phyloP scores from a whole-genome alignment of 2,888 invertebrate genomes.

The Sarcophaga variegata region DNA sequence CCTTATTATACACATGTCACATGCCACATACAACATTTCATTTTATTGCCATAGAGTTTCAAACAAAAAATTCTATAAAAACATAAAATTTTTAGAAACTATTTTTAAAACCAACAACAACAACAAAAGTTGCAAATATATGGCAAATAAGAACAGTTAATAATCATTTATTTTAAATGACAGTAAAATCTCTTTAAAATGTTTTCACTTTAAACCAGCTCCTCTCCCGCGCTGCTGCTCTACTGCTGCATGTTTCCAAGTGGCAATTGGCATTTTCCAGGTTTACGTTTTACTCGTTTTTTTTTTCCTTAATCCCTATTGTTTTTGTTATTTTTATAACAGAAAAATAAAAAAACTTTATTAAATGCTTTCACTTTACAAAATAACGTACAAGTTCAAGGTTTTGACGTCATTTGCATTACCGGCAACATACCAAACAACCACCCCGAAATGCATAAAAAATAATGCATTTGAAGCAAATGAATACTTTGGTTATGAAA shows the following conservation, averaged over 20 bases:
- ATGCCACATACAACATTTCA: too few relatives aligned
- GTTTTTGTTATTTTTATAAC: background rate
- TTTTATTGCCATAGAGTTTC: too few relatives aligned
- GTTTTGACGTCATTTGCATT: conserved; percentile 63
- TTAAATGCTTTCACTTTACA: conserved; percentile 60
- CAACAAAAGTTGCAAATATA: background rate
- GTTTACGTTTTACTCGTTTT: too few relatives aligned
- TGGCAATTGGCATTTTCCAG: too few relatives aligned
- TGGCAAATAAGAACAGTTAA: too few relatives aligned
- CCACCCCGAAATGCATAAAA: conserved; percentile 29
- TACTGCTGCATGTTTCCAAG: too few relatives aligned
- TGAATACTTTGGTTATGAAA: background rate
- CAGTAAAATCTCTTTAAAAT: too few relatives aligned
- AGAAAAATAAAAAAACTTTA: background rate
- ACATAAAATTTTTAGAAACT: background rate
- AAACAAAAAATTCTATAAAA: background rate
- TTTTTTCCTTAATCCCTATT: background rate
- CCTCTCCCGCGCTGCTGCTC: too few relatives aligned
- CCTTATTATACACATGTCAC: too few relatives aligned
- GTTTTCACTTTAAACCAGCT: too few relatives aligned
- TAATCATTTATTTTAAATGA: too few relatives aligned
- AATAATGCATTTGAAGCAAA: background rate
- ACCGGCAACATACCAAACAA: too few relatives aligned
- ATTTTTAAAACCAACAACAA: background rate
- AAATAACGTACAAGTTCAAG: conserved; percentile 63